phyloP scores from a whole-genome alignment of 2,797 vertebrate species.

The Syndactyla subalaris region DNA sequence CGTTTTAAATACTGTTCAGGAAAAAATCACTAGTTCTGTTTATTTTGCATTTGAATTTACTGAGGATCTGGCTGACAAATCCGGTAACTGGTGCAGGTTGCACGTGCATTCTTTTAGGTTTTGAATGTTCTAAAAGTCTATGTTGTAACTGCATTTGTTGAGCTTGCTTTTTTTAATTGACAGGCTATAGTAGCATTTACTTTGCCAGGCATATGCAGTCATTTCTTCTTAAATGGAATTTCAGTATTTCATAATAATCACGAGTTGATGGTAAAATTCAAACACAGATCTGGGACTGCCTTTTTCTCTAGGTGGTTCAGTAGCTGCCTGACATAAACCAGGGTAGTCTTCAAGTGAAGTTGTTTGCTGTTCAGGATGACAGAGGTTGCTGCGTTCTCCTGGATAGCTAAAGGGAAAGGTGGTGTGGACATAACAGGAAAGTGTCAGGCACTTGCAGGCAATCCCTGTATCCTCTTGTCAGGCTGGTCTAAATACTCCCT shows the following conservation, averaged over 20 bases:
- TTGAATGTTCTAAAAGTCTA: not conserved
- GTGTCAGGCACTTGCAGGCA: not conserved
- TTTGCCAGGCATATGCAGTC: not conserved
- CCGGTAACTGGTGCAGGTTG: not conserved
- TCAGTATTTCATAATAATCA: not conserved
- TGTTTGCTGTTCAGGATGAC: not conserved
- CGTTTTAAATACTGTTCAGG: not conserved
- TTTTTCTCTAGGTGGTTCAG: not conserved
- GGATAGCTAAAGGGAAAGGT: not conserved
- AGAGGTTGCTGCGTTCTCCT: not conserved
- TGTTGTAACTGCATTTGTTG: not conserved
- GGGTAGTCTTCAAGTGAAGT: not conserved
- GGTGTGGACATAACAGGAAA: accelerated
- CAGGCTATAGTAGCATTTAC: not conserved
- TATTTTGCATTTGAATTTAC: not conserved
- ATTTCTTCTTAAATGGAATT: not conserved
- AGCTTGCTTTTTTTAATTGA: not conserved
- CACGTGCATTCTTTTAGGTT: not conserved
- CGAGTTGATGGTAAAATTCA: not conserved
- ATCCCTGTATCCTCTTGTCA: not conserved
- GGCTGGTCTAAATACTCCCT: not conserved
- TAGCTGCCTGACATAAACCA: not conserved
- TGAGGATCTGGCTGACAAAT: not conserved
- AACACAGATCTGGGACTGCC: not conserved
- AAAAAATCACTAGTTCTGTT: not conserved